Conservation (phyloP, 2,797 vertebrate genomes). For the Streptopelia turtur region DNA sequence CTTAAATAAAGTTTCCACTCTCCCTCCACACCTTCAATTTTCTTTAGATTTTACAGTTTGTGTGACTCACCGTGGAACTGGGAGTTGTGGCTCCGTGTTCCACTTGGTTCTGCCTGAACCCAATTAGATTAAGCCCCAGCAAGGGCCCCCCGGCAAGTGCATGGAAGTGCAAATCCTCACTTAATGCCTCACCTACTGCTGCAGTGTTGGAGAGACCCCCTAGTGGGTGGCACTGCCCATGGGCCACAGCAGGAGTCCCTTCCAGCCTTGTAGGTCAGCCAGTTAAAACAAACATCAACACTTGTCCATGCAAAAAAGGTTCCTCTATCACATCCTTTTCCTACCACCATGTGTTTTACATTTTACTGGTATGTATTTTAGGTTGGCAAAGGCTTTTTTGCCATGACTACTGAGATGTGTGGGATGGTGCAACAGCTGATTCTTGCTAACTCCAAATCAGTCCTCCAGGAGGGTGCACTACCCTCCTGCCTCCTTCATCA, state of each 20-base stretch:
- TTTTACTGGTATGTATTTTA: background rate
- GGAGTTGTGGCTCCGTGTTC: background rate
- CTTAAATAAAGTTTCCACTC: background rate
- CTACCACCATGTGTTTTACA: background rate
- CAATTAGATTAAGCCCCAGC: background rate
- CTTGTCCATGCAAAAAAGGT: background rate
- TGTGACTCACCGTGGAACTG: background rate
- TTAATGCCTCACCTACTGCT: background rate
- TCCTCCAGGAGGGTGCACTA: background rate
- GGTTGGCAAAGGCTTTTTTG: background rate
- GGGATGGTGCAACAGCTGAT: background rate
- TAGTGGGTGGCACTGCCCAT: background rate
- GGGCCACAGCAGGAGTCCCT: background rate
- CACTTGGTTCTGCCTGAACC: background rate
- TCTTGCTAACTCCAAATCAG: background rate
- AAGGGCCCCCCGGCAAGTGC: fast-evolving
- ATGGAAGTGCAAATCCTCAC: fast-evolving
- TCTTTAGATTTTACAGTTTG: background rate
- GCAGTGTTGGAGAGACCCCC: background rate
- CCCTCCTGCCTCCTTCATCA: background rate
- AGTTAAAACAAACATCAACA: background rate
- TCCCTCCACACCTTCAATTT: background rate
- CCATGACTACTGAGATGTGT: background rate
- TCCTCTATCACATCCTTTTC: background rate
- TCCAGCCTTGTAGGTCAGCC: background rate